Percentiles rank a stretch among this genome's conserved stretches.
Conservation (phyloP, 1,140 invertebrate genomes). For the Portunus trituberculatus region DNA sequence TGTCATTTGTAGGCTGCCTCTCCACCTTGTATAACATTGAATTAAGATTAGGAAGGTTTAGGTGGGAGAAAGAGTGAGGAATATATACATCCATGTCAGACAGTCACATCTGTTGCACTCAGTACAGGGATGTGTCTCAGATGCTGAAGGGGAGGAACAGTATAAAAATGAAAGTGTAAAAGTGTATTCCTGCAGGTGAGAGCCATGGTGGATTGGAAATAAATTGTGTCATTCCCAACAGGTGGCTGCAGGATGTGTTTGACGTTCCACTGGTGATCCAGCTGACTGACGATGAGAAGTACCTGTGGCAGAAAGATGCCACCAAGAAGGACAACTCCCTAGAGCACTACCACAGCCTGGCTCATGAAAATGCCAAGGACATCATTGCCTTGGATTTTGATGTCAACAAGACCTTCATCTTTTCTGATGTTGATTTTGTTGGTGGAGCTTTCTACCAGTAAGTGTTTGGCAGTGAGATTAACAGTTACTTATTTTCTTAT, state of each 20-base stretch:
- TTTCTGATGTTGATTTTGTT: constrained; percentile 96
- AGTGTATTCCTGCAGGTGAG: too few relatives aligned
- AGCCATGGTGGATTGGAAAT: too few relatives aligned
- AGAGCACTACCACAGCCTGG: constrained; percentile 92
- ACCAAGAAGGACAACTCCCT: constrained; percentile 90
- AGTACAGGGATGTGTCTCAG: too few relatives aligned
- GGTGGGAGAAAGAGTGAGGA: too few relatives aligned
- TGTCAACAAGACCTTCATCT: constrained; percentile 97
- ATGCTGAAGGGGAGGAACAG: too few relatives aligned
- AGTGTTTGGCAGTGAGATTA: not conserved
- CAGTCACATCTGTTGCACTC: too few relatives aligned
- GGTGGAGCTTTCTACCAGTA: constrained; percentile 85
- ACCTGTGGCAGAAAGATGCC: constrained; percentile 87
- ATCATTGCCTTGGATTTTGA: constrained; percentile 99
- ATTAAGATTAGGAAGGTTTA: too few relatives aligned
- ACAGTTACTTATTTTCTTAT: too few relatives aligned
- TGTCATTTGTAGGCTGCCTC: too few relatives aligned
- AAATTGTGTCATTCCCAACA: constrained; percentile 80
- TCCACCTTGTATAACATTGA: too few relatives aligned
- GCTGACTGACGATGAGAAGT: constrained; percentile 99
- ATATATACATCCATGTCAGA: too few relatives aligned
- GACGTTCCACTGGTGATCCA: constrained; percentile 98
- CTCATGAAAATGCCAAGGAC: constrained; percentile 97
- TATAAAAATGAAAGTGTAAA: too few relatives aligned
- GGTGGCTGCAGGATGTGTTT: constrained; percentile 98